These are phyloP conservation scores for Palythoa grandis DNA, from an alignment of 92 coral and sea anemone species.

Conservation along the genomic window DNA sequence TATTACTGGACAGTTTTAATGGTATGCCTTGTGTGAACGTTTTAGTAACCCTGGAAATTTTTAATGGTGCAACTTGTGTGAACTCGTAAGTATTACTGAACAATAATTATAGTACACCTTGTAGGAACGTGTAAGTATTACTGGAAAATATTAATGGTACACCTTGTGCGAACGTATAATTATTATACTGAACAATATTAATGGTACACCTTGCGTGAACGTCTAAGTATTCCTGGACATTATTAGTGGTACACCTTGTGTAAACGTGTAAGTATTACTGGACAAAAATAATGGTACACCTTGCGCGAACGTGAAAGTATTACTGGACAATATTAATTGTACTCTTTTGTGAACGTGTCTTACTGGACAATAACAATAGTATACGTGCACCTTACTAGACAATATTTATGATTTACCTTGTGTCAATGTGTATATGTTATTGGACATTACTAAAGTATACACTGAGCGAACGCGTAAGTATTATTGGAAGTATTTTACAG, in stretches of 20 bases:
- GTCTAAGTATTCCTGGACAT: background rate
- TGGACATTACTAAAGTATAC: background rate
- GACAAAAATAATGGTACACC: conserved; percentile 66
- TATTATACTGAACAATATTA: too few relatives aligned
- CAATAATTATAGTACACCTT: too few relatives aligned
- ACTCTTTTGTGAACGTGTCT: conserved; percentile 85
- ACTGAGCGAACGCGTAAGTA: too few relatives aligned
- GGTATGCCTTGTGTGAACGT: conserved; percentile 91
- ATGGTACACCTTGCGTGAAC: too few relatives aligned
- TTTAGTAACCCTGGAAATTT: too few relatives aligned
- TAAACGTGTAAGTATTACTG: too few relatives aligned
- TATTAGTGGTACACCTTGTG: too few relatives aligned
- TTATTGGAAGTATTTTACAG: too few relatives aligned
- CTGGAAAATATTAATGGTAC: background rate
- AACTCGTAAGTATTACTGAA: conserved; percentile 60
- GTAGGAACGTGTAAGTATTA: conserved; percentile 99
- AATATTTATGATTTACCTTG: too few relatives aligned
- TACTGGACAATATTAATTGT: background rate
- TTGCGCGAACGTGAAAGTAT: conserved; percentile 83
- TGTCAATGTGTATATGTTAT: conserved; percentile 60
- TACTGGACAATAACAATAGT: too few relatives aligned
- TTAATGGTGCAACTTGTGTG: conserved; percentile 89
- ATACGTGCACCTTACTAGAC: too few relatives aligned
- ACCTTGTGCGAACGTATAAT: too few relatives aligned
- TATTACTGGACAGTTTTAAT: conserved; percentile 38